phyloP scores from a whole-genome alignment of 2,113 vertebrate species.

The Pteropus alecto region DNA sequence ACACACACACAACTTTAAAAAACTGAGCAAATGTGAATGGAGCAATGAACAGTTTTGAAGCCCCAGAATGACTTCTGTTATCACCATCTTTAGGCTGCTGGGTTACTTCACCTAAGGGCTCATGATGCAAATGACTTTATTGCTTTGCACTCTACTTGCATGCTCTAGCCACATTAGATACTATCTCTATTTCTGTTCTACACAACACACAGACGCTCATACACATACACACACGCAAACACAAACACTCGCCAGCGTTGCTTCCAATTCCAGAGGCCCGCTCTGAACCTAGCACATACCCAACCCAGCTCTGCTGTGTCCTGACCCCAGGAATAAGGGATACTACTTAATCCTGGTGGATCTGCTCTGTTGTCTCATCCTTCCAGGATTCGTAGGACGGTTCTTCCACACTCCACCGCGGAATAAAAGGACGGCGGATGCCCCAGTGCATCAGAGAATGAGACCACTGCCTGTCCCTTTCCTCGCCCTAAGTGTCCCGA shows the following conservation, averaged over 20 bases:
- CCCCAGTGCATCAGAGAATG: neutral
- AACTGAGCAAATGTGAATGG: neutral
- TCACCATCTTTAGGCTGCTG: neutral
- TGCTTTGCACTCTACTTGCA: neutral
- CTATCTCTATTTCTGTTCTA: neutral
- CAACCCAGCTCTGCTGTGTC: neutral
- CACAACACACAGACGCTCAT: neutral
- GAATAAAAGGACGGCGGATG: neutral
- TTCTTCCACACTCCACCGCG: neutral
- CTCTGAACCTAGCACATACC: neutral
- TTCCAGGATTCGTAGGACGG: neutral
- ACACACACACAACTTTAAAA: neutral
- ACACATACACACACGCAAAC: neutral
- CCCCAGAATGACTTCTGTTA: neutral
- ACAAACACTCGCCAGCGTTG: neutral
- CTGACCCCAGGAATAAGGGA: neutral
- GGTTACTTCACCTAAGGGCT: constrained; percentile 32
- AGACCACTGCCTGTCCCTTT: neutral
- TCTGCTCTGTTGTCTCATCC: constrained; percentile 32
- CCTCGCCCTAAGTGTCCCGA: neutral
- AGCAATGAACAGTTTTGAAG: neutral
- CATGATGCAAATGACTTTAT: neutral
- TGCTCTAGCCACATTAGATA: neutral
- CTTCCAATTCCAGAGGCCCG: constrained; percentile 9
- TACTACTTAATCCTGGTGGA: neutral